Base-by-base conservation (phyloP, 1,140 invertebrate species). In the Drosophila pseudoobscura region DNA sequence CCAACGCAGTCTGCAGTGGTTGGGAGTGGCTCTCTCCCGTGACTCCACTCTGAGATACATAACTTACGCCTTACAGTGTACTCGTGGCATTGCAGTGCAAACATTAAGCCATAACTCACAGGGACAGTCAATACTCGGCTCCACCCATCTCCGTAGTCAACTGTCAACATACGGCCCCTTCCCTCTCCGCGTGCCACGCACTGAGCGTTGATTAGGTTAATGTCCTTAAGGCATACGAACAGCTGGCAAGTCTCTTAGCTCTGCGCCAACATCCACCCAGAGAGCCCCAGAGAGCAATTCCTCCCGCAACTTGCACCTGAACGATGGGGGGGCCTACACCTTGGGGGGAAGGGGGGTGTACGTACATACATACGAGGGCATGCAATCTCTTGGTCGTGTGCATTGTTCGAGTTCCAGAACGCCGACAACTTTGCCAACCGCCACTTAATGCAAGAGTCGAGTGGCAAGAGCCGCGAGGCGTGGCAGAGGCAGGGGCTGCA, bases 371-470 rank as follows among this genome's bases (percentile, higher is more conserved):
- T 26, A 26, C 5, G 24, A 5, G 24, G 39, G 31, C 15, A 44
- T 53, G 69, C 52, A 73, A 15, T 39, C 49, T 52, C 52, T 20
- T 61, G 69, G 69, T 6, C 35, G 56, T 46, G 68, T 83, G 79
- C 70, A 83, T 83, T 83, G 79, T 83, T 83, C 70, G 83, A 83
- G 79, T 83, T 83, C 63, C 79, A 83, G 75, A 78, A 83, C 75
- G 79, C 83, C 79, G 79, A 78, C 79, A 83, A 83, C 79, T 83
- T 83, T 83, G 79, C 74, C 79, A 84, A 84, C 80, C 80, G 80
- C 80, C 80, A 84, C 80, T 84, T 84, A 84, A 83, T 84, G 80
- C 80, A 79, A 84, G 79, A 70, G 74, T 71, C 22, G 66, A 69
- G 65, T 47, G 41, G 43, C 20, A 15, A 51, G 44, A 31, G 17